Evolutionary conservation across 1,140 invertebrate species (phyloP).

Genomic region (Drosophila subpulchrella): DNA sequence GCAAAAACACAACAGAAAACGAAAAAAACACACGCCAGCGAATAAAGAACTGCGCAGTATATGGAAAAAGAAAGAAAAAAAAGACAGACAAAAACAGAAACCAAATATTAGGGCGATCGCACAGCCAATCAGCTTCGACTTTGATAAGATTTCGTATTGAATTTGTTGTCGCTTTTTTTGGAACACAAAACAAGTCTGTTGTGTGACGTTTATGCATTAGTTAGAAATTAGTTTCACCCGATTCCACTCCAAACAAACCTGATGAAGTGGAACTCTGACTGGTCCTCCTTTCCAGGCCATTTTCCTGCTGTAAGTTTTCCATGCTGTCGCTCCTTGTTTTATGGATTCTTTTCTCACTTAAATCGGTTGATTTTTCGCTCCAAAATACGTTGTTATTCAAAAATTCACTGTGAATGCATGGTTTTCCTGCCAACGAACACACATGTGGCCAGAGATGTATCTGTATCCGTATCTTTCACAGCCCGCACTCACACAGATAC

Average conservation of each 20-base stretch:
- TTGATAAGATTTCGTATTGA: slow-evolving; percentile 73
- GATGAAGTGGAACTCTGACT: slow-evolving; percentile 34
- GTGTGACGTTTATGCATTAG: slow-evolving; percentile 30
- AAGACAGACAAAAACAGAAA: slow-evolving; percentile 29
- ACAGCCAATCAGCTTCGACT: slow-evolving; percentile 65
- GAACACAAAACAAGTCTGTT: slow-evolving; percentile 60
- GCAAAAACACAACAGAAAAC: slow-evolving; percentile 68
- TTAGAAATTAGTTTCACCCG: slow-evolving; percentile 22
- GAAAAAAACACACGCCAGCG: slow-evolving; percentile 34
- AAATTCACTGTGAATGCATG: slow-evolving; percentile 43
- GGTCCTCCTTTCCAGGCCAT: slow-evolving; percentile 13
- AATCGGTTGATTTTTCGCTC: slow-evolving; percentile 1
- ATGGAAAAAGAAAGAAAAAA: slow-evolving; percentile 43
- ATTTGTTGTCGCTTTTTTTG: slow-evolving; percentile 34
- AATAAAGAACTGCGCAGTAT: slow-evolving; percentile 70
- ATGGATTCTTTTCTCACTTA: neutral
- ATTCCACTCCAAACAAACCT: slow-evolving; percentile 33
- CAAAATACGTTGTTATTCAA: neutral
- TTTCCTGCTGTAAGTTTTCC: slow-evolving; percentile 27
- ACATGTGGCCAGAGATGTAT: slow-evolving; percentile 36
- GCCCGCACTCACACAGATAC: slow-evolving; percentile 32
- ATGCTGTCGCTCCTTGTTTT: slow-evolving; percentile 7
- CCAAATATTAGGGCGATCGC: slow-evolving; percentile 51
- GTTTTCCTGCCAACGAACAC: slow-evolving; percentile 20
- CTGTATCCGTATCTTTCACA: slow-evolving; percentile 35